Evolutionary conservation across 2,888 invertebrate species (phyloP).

Genomic region (Keiferia lycopersicella): DNA sequence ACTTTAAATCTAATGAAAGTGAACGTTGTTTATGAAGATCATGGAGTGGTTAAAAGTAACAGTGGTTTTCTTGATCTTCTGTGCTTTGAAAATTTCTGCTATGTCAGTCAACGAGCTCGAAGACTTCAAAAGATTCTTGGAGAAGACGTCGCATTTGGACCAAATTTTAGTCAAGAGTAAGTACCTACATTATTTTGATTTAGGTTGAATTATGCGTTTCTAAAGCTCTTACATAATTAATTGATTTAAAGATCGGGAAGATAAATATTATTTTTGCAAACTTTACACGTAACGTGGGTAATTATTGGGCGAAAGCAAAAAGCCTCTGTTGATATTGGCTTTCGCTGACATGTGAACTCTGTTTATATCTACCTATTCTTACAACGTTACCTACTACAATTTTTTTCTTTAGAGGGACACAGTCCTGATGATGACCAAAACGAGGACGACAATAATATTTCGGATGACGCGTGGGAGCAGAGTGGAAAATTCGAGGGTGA

Average conservation of each 20-base stretch:
- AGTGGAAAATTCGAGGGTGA: conserved; percentile 80
- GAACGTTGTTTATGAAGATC: conserved; percentile 23
- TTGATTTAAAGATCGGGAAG: not conserved
- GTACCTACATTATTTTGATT: conserved; percentile 38
- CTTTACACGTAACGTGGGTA: conserved; percentile 2
- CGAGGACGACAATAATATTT: conserved; percentile 54
- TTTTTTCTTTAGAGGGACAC: conserved; percentile 13
- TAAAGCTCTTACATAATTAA: not conserved
- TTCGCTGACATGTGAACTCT: conserved; percentile 17
- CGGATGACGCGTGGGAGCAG: conserved; percentile 75
- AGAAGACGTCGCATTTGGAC: conserved; percentile 68
- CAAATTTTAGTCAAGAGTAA: conserved; percentile 68
- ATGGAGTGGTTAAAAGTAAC: conserved; percentile 57
- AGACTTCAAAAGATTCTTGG: conserved; percentile 68
- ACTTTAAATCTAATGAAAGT: conserved; percentile 32
- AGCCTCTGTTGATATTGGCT: not conserved
- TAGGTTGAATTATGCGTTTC: not conserved
- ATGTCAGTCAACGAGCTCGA: conserved; percentile 66
- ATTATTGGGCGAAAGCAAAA: conserved; percentile 21
- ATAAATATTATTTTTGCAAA: conserved; percentile 5
- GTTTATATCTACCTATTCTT: not conserved
- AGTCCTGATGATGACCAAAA: conserved; percentile 54
- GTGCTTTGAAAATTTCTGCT: conserved; percentile 59
- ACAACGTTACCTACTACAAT: not conserved
- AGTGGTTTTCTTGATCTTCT: conserved; percentile 53